phyloP scores from a whole-genome alignment of 2,113 vertebrate species.

The Sturnus vulgaris region DNA sequence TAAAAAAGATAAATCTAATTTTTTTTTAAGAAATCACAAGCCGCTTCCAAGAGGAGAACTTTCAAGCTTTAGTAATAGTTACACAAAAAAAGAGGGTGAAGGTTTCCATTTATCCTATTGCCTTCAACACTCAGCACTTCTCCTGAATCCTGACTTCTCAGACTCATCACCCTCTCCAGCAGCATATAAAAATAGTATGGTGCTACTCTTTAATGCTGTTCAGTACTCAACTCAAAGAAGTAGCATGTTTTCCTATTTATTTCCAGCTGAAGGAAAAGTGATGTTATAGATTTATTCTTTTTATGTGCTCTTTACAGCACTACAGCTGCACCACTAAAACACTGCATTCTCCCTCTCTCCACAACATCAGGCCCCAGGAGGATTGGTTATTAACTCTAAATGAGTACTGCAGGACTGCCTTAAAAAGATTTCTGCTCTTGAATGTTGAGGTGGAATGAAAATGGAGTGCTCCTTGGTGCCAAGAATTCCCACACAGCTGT shows the following conservation, averaged over 20 bases:
- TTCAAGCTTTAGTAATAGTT: background rate
- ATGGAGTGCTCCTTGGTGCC: background rate
- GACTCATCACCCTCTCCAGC: background rate
- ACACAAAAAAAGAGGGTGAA: background rate
- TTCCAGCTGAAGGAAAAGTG: background rate
- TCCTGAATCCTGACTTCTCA: background rate
- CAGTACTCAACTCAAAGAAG: background rate
- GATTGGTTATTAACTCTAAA: background rate
- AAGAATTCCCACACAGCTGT: constrained; percentile 23
- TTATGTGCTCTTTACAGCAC: background rate
- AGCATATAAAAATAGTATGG: background rate
- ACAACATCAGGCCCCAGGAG: background rate
- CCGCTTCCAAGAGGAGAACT: fast-evolving
- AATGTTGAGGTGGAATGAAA: background rate
- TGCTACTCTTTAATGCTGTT: background rate
- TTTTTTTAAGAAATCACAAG: background rate
- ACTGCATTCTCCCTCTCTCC: background rate
- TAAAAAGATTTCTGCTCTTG: constrained; percentile 1
- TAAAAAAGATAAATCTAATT: background rate
- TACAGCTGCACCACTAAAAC: background rate
- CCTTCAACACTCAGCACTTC: background rate
- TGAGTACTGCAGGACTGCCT: background rate
- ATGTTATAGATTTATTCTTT: background rate
- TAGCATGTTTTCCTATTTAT: background rate
- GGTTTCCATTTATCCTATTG: background rate